A percentile compares a stretch with the other conserved stretches of the same genome.
These are phyloP conservation scores for Kuschelorhynchus macadamiae DNA, from an alignment of 2,888 invertebrate genomes.

Conservation along the genomic window DNA sequence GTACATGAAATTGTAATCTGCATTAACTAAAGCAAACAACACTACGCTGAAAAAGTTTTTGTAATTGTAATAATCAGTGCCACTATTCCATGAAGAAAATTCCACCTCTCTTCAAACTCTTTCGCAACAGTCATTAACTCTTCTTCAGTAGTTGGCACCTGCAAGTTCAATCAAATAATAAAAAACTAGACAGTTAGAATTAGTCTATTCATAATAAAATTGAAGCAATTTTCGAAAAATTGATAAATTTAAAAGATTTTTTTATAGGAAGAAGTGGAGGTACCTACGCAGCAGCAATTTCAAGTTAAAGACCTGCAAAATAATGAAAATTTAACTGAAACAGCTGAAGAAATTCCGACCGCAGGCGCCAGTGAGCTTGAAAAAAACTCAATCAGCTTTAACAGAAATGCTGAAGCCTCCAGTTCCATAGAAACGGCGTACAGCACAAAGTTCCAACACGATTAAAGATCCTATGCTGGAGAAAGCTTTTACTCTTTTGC, in stretches of 20 bases:
- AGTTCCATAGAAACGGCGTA: background rate
- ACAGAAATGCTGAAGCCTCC: background rate
- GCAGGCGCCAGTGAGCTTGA: background rate
- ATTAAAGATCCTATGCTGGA: constrained; percentile 3
- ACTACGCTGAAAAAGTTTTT: constrained; percentile 5
- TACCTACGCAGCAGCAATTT: too few species aligned
- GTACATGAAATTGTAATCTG: constrained; percentile 42
- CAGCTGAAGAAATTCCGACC: too few species aligned
- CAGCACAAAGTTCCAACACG: background rate
- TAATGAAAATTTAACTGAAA: too few species aligned
- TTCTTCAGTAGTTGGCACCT: too few species aligned
- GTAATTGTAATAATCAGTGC: constrained; percentile 14
- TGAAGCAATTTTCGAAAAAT: too few species aligned
- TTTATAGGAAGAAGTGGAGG: too few species aligned
- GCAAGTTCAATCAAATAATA: background rate
- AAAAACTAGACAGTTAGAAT: constrained; percentile 1
- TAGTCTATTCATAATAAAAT: too few species aligned
- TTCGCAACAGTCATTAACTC: too few species aligned
- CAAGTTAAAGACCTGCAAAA: too few species aligned
- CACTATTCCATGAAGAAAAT: too few species aligned
- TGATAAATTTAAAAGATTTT: too few species aligned
- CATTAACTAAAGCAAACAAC: constrained; percentile 19
- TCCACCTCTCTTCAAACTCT: too few species aligned
- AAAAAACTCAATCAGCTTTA: background rate
- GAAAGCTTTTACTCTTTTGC: constrained; percentile 4